phyloP scores from a whole-genome alignment of 1,140 invertebrate genomes.

The Drosophila paulistorum region DNA sequence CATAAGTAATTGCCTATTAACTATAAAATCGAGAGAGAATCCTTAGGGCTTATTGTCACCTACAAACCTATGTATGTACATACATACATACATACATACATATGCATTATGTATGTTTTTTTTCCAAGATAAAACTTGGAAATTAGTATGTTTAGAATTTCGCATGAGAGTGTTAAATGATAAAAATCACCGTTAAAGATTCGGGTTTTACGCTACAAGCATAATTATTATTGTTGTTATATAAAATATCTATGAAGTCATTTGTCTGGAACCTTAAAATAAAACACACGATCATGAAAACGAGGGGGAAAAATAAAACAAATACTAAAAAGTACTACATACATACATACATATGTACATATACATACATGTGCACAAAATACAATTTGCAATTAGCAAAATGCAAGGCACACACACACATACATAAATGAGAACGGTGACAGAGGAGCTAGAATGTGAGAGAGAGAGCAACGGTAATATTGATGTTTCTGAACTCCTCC shows the following conservation, averaged over 20 bases:
- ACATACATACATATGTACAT: too few species aligned
- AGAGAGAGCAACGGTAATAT: conserved; percentile 67
- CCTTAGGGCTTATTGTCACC: neutral
- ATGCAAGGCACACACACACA: conserved; percentile 18
- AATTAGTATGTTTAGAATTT: conserved; percentile 67
- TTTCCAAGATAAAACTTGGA: conserved; percentile 23
- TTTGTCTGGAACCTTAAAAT: conserved; percentile 4
- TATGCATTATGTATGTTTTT: neutral
- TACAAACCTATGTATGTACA: neutral
- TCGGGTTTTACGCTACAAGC: conserved; percentile 37
- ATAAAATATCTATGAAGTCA: conserved; percentile 27
- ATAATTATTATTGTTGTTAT: conserved; percentile 48
- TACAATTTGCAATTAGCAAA: conserved; percentile 5
- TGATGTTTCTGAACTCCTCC: conserved; percentile 74
- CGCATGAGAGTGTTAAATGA: conserved; percentile 63
- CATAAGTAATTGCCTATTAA: too few species aligned
- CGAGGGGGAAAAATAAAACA: conserved; percentile 2
- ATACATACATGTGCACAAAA: neutral
- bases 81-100: neutral
- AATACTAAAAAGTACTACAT: neutral
- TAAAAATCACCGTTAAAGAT: conserved; percentile 62
- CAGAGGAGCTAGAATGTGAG: conserved; percentile 23
- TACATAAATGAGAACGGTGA: conserved; percentile 1
- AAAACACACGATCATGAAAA: conserved; percentile 23
- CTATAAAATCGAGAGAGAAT: too few species aligned